Base-by-base conservation (phyloP, 2,797 vertebrate genomes). In the Gorsachius magnificus region DNA sequence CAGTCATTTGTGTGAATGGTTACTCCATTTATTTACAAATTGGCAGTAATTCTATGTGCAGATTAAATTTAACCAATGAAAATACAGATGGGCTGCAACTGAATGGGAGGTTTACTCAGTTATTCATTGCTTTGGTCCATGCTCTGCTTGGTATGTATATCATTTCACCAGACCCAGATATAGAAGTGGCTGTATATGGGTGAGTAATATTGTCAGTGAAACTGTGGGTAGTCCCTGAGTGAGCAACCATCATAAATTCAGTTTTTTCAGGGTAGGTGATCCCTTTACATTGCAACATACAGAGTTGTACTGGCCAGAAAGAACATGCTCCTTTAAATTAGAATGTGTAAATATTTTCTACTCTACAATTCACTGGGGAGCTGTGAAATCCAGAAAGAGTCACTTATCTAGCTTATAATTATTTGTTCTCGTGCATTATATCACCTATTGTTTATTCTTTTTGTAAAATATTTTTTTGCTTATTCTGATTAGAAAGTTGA, bases 51-150 rank as follows among this genome's bases (percentile, higher is more conserved):
- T 74, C 10, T 69, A 2, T 19, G 46, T 66, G 24, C 45, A 74
- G 56, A 79, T 82, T 90, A 80, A 95, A 70, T n/a, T n/a, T n/a
- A 89, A 68, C 28, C 74, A 82, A 48, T 58, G 70, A 95, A 65
- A 50, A 53, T 70, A 45, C 11, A 72, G 43, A 13, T 54, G 35
- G 50, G 19, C 35, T 82, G 69, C 46, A 92, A 11, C 57, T 72
- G 84, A 71, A 51, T 35, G n/a, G 31, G 51, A 95, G 25, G 8
- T 86, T 83, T 89, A 48, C 29, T 89, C 38, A 46, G 35, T 70
- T 80, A 41, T 68, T 86, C n/a, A 56, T 69, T 92, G 41, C 71
- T 80, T 77, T 90, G 85, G 41, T 79, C 41, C 48, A n/a, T 76
- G 66, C 29, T 86, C 72, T 82, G 18, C 46, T 83, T 82, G 21